Conservation (phyloP, 1,140 invertebrate species). For the Trichonephila clavata region DNA sequence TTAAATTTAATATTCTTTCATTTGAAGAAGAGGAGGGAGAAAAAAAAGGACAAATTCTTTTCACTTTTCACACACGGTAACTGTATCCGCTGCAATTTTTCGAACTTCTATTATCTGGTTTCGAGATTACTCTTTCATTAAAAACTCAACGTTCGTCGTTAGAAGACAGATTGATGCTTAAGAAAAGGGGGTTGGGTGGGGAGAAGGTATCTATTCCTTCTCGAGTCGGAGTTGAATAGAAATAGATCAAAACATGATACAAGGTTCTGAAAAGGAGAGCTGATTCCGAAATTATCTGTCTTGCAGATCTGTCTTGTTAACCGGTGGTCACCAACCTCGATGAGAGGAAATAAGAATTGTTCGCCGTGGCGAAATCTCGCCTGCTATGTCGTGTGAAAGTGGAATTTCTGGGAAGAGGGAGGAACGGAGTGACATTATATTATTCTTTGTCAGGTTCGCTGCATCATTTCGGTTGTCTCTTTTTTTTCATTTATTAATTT, state of each 20-base stretch:
- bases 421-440: background rate
- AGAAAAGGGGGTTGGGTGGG: too few relatives aligned
- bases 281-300: slow-evolving; percentile 14
- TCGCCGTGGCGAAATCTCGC: background rate
- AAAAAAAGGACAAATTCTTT: background rate
- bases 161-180: background rate
- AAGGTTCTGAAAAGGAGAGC: background rate
- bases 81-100: background rate
- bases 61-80: background rate
- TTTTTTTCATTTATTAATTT: background rate
- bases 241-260: slow-evolving; percentile 32
- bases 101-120: background rate
- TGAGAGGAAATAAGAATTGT: background rate
- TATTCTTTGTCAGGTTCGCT: background rate
- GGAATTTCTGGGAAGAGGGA: background rate
- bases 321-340: slow-evolving; percentile 16
- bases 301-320: slow-evolving; percentile 18
- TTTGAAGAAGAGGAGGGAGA: background rate
- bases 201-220: background rate
- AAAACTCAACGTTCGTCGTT: background rate
- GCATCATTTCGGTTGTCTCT: background rate
- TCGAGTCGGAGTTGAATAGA: background rate
- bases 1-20: background rate
- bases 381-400: slow-evolving; percentile 23
- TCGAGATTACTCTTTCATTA: slow-evolving; percentile 5